Base-by-base conservation (phyloP, 2,113 vertebrate genomes). In the Formicarius rufipectus region DNA sequence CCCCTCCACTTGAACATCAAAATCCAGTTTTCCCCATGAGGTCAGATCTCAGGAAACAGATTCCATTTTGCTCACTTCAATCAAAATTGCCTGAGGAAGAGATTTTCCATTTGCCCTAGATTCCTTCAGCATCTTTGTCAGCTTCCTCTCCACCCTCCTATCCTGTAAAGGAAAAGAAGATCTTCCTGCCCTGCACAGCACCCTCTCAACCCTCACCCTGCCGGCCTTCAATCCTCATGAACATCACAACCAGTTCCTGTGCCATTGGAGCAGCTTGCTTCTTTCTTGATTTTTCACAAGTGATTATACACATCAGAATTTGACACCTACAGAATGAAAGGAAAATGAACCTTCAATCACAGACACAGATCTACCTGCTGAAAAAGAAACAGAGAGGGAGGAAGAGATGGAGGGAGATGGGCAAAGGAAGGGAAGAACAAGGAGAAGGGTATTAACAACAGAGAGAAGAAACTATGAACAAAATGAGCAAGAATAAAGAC, bases 271-370 rank as follows among this genome's bases (percentile, higher is more conserved):
- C 84, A 78, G 15, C 94, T 81, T 75, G 89, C 79, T 97, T 98
- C 97, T 96, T 91, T 93, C 97, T 96, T 97, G 90, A 98, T 97
- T 97, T 98, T 96, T 98, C 97, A 96, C 95, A 93, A 95, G 94
- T 96, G 96, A 98, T 98, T 98, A 97, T 74, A 45, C 53, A 90
- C 90, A 50, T 92, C 93, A 76, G 97, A 80, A 94, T 95, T 95
- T 96, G 94, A 97, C 96, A 97, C 92, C 96, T 69, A 92, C 91
- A 88, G 93, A 95, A 97, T 91, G 94, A 97, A 97, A 90, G 83
- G 95, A 95, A 97, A 97, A 97, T 91, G 95, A 98, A 94, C 93
- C 88, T 96, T 97, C 96, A 97, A 67, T 95, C 78, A 91, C 92
- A 91, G 60, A 91, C 78, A 89, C 89, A 97, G 58, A 89, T 87